Conservation (phyloP, 1,140 invertebrate genomes). For the Homalodisca vitripennis region DNA sequence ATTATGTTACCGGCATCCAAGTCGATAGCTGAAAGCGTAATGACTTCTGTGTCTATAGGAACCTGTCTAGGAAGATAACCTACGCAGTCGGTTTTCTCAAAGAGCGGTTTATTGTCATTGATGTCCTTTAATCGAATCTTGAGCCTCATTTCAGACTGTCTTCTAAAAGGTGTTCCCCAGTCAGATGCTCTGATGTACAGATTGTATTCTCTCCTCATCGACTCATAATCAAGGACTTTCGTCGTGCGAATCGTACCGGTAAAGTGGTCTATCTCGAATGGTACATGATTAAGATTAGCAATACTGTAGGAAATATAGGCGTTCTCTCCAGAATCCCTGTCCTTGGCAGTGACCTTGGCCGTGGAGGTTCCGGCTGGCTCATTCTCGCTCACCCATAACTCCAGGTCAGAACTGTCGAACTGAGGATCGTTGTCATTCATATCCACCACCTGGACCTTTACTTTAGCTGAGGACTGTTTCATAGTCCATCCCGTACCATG, state of each 20-base stretch:
- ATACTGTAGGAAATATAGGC: slow-evolving; percentile 92
- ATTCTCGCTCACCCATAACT: slow-evolving; percentile 78
- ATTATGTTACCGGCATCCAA: slow-evolving; percentile 87
- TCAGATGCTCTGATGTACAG: slow-evolving; percentile 87
- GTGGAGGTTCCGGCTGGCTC: slow-evolving; percentile 79
- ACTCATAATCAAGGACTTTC: slow-evolving; percentile 85
- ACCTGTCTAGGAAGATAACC: slow-evolving; percentile 73
- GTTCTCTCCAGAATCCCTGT: slow-evolving; percentile 90
- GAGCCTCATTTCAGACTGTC: slow-evolving; percentile 85
- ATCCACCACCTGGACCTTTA: slow-evolving; percentile 83
- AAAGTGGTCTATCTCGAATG: slow-evolving; percentile 95
- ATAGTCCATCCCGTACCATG: slow-evolving; percentile 77
- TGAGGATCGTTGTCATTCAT: slow-evolving; percentile 90
- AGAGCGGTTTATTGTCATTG: slow-evolving; percentile 91
- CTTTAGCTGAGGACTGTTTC: slow-evolving; percentile 83
- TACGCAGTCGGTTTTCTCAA: slow-evolving; percentile 77
- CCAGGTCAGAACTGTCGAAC: slow-evolving; percentile 69
- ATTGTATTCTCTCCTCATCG: slow-evolving; percentile 77
- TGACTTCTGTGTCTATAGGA: slow-evolving; percentile 77
- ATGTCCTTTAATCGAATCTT: slow-evolving; percentile 78
- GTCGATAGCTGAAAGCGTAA: slow-evolving; percentile 91
- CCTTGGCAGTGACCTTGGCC: slow-evolving; percentile 76
- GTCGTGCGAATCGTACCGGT: slow-evolving; percentile 84
- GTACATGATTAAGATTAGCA: slow-evolving; percentile 82
- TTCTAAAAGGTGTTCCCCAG: slow-evolving; percentile 86